A percentile compares a stretch with the other conserved stretches of the same genome.
Conservation (phyloP, 2,113 vertebrate species). For the Sinocyclocheilus anshuiensis region DNA sequence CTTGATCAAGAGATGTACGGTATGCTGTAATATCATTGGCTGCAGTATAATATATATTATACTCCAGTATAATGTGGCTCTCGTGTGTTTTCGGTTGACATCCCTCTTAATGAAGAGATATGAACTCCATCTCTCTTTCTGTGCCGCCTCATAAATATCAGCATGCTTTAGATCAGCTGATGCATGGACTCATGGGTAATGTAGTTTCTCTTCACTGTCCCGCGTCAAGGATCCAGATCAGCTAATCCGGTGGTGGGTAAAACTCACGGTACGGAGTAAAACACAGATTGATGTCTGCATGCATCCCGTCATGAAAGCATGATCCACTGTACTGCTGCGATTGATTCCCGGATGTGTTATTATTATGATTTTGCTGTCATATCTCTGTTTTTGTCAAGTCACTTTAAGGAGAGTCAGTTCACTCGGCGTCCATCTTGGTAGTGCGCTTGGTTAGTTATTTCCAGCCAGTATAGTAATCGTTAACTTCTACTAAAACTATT, state of each 20-base stretch:
- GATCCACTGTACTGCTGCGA: neutral
- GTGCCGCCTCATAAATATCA: slow-evolving; percentile 16
- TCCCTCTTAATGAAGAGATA: neutral
- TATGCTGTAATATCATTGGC: neutral
- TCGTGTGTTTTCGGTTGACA: neutral
- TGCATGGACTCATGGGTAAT: slow-evolving; percentile 54
- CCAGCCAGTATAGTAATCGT: neutral
- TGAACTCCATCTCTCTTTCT: slow-evolving; percentile 10
- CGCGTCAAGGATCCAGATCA: slow-evolving; percentile 56
- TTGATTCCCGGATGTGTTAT: neutral
- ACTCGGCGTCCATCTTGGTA: neutral
- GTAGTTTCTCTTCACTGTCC: slow-evolving; percentile 48
- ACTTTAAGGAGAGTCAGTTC: neutral
- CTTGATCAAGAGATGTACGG: neutral
- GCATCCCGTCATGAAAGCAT: slow-evolving; percentile 21
- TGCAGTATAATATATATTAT: neutral
- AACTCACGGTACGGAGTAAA: slow-evolving; percentile 49
- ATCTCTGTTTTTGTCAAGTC: neutral
- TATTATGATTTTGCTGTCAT: neutral
- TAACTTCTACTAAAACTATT: neutral
- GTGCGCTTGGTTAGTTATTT: neutral
- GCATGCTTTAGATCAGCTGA: slow-evolving; percentile 26
- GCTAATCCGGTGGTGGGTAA: slow-evolving; percentile 53
- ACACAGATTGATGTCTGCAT: slow-evolving; percentile 14
- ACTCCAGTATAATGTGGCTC: neutral